A percentile compares a stretch with the other conserved stretches of the same genome.
Conservation (phyloP, 2,113 vertebrate species). For the Clarias gariepinus region DNA sequence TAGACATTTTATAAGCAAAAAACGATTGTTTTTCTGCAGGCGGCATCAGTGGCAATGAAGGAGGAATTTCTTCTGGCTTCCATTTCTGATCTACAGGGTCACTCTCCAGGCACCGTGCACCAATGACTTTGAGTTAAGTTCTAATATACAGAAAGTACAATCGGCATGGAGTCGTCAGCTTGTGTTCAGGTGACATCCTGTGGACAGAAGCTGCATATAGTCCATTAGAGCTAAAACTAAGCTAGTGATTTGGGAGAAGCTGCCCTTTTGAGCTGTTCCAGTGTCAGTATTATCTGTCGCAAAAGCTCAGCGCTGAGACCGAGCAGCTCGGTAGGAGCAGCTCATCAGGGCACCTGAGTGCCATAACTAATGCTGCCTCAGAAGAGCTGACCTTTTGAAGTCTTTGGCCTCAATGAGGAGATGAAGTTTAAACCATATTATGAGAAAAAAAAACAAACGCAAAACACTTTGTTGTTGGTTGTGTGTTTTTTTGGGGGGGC, state of each 20-base stretch:
- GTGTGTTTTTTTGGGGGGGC: slow-evolving; percentile 57
- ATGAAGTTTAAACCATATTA: slow-evolving; percentile 49
- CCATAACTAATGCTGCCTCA: slow-evolving; percentile 47
- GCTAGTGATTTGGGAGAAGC: slow-evolving; percentile 35
- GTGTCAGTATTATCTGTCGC: slow-evolving; percentile 27
- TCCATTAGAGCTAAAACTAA: slow-evolving; percentile 23
- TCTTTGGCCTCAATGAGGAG: slow-evolving; percentile 58
- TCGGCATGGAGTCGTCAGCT: slow-evolving; percentile 35
- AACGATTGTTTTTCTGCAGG: slow-evolving; percentile 50
- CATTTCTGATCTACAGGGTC: slow-evolving; percentile 32
- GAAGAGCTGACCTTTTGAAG: slow-evolving; percentile 55
- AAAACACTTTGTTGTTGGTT: slow-evolving; percentile 47
- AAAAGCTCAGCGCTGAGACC: slow-evolving; percentile 12
- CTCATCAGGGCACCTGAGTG: slow-evolving; percentile 36
- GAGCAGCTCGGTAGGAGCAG: slow-evolving; percentile 10
- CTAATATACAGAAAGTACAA: slow-evolving; percentile 27
- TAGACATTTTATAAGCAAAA: slow-evolving; percentile 48
- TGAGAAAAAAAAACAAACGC: slow-evolving; percentile 26
- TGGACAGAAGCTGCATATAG: neutral
- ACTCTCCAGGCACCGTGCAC: slow-evolving; percentile 10
- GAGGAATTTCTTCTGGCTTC: slow-evolving; percentile 28
- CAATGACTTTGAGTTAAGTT: slow-evolving; percentile 37
- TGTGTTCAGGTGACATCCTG: slow-evolving; percentile 6
- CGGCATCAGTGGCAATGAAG: slow-evolving; percentile 40
- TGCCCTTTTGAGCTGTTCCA: slow-evolving; percentile 41